Percentiles rank a stretch among this genome's conserved stretches.
Evolutionary conservation across 2,797 vertebrate species (phyloP).

Genomic region (Molossus molossus): DNA sequence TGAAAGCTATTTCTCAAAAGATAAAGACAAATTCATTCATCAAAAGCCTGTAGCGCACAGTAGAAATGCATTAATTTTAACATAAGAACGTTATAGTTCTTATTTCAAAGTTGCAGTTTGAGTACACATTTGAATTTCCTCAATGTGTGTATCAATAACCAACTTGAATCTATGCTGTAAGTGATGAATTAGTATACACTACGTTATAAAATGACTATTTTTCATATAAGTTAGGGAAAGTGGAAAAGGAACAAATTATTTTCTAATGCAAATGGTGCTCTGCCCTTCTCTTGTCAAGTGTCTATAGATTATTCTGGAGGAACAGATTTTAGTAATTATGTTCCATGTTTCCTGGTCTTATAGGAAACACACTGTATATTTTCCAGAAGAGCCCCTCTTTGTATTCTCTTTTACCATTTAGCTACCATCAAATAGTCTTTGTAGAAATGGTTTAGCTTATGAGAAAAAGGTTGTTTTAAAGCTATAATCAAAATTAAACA

Average conservation of each 20-base stretch:
- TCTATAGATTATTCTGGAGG: not conserved
- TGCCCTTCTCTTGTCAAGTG: not conserved
- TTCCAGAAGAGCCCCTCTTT: not conserved
- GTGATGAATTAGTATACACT: not conserved
- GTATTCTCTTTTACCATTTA: not conserved
- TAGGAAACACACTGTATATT: not conserved
- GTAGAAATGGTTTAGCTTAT: not conserved
- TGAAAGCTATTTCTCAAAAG: not conserved
- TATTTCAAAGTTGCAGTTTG: not conserved
- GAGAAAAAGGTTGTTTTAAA: not conserved
- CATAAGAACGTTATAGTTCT: not conserved
- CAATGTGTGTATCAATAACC: not conserved
- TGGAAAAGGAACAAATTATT: not conserved
- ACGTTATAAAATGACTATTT: not conserved
- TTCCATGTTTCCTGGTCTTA: not conserved
- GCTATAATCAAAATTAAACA: not conserved
- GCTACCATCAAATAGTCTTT: not conserved
- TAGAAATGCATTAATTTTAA: slow-evolving; percentile 5
- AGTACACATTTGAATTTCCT: not conserved
- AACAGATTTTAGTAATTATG: not conserved
- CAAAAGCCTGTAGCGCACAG: not conserved
- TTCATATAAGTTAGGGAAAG: not conserved
- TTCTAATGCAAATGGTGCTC: not conserved
- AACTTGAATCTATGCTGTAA: not conserved
- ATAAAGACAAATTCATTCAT: not conserved